Evolutionary conservation across 64 coral and sea anemone genomes (phyloP), one percentile per base, ranked within the genome.

Genomic region (Stylophora pistillata): DNA sequence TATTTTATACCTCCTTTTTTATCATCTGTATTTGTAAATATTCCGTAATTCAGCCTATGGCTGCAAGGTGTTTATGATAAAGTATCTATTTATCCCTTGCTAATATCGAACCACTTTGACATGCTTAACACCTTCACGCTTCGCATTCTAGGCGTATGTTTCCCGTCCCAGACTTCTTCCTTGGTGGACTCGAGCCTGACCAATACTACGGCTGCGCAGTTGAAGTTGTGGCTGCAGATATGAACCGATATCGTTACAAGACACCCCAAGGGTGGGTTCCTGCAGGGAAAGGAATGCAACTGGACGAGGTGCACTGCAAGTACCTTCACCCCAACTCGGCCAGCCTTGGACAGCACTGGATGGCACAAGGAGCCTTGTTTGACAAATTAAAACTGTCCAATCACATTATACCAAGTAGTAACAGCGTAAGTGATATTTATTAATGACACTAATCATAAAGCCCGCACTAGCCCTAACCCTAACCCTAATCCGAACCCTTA

Each of bases 121-220:
- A 26, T 57, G 7, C 26, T 26, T 9, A 65, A n/a, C 37, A 58
- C 33, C 12, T 15, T 47, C 20, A 14, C 33, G 33, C 16, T 68
- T 69, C 26, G 5, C 47, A 27, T 57, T 89, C 16, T 21, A 97
- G 95, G 79, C 91, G 95, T 11, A 97, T 97, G 95, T 97, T 97
- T 70, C 95, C 95, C 5, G 78, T 97, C 41, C 91, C 93, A 30
- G 95, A 97, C 30, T 93, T 97, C 82, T 66, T 56, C 60, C 23
- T 97, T 21, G 78, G 75, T 13, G 95, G 95, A 14, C 70, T 97
- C 28, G 91, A 97, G 23, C 76, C 82, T 0, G 79, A 93, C 32
- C 87, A 93, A n/a, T 97, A 93, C 62, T 97, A 93, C 82, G 93
- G 91, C 72, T 97, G 95, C 70, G 86, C 90, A 73, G 88, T 97